phyloP scores from a whole-genome alignment of 2,113 vertebrate species.

The Osmerus eperlanus region DNA sequence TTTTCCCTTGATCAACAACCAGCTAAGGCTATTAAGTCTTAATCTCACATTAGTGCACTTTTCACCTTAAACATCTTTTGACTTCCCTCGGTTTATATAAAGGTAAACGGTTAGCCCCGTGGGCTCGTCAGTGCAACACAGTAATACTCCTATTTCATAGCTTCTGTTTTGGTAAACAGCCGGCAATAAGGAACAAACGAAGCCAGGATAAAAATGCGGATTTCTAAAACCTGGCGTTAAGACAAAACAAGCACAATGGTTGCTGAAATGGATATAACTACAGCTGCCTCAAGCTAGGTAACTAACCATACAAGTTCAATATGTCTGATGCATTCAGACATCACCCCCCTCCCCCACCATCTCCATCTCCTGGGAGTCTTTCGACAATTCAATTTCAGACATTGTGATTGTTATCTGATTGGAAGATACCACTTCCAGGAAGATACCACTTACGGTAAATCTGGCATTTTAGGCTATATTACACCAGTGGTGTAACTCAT shows the following conservation, averaged over 20 bases:
- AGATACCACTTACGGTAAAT: background rate
- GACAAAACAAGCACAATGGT: constrained; percentile 58
- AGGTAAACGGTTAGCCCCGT: background rate
- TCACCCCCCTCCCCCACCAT: constrained; percentile 45
- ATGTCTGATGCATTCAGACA: constrained; percentile 32
- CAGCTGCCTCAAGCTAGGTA: constrained; percentile 47
- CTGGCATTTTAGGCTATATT: background rate
- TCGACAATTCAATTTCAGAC: constrained; percentile 39
- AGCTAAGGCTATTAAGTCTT: constrained; percentile 65
- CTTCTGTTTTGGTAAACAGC: too few relatives aligned
- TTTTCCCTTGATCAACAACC: constrained; percentile 66
- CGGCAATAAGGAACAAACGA: background rate
- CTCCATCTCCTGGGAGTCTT: constrained; percentile 36
- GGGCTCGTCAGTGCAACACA: too few relatives aligned
- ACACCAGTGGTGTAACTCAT: too few relatives aligned
- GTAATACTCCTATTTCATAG: too few relatives aligned
- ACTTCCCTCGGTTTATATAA: background rate
- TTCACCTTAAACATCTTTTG: constrained; percentile 54
- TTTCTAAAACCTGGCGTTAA: constrained; percentile 46
- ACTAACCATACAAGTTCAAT: constrained; percentile 54
- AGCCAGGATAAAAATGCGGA: background rate
- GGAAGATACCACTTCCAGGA: constrained; percentile 29
- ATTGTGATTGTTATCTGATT: constrained; percentile 40
- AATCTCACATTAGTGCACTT: constrained; percentile 62
- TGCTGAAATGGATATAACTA: constrained; percentile 54